phyloP scores from a whole-genome alignment of 2,888 invertebrate species.

The Stegana nigrithorax region DNA sequence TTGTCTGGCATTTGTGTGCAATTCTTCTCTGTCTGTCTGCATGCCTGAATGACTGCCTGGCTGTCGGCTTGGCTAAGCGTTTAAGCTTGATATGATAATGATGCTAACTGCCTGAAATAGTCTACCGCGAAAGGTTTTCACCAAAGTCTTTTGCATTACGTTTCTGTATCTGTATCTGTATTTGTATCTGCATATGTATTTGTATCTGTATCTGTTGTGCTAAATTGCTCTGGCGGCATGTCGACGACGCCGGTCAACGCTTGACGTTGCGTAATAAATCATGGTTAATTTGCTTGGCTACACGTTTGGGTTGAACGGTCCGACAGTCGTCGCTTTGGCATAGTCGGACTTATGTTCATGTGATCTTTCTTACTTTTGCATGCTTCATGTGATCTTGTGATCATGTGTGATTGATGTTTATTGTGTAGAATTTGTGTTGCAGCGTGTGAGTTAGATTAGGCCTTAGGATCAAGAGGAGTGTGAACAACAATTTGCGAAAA shows the following conservation, averaged over 20 bases:
- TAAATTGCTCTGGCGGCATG: too few species aligned
- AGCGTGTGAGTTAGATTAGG: too few species aligned
- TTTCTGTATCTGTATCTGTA: too few species aligned
- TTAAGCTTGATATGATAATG: conserved; percentile 56
- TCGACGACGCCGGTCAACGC: neutral
- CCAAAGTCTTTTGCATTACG: too few species aligned
- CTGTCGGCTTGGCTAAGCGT: conserved; percentile 17
- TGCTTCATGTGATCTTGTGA: neutral
- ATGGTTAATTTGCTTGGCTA: conserved; percentile 48
- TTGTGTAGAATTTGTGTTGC: too few species aligned
- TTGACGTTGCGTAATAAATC: conserved; percentile 44
- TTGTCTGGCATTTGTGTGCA: neutral
- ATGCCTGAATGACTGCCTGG: neutral
- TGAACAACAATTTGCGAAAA: too few species aligned
- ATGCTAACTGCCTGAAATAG: conserved; percentile 33
- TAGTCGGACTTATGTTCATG: neutral
- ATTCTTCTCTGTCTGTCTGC: neutral
- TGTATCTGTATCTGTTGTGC: neutral
- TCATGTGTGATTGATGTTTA: neutral
- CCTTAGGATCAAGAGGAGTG: too few species aligned
- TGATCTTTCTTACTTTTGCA: neutral
- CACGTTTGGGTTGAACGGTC: conserved; percentile 42
- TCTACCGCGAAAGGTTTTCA: too few species aligned
- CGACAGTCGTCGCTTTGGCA: neutral
- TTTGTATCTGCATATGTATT: too few species aligned